phyloP scores from a whole-genome alignment of 2,888 invertebrate genomes.

The Drosophila setosimentum region DNA sequence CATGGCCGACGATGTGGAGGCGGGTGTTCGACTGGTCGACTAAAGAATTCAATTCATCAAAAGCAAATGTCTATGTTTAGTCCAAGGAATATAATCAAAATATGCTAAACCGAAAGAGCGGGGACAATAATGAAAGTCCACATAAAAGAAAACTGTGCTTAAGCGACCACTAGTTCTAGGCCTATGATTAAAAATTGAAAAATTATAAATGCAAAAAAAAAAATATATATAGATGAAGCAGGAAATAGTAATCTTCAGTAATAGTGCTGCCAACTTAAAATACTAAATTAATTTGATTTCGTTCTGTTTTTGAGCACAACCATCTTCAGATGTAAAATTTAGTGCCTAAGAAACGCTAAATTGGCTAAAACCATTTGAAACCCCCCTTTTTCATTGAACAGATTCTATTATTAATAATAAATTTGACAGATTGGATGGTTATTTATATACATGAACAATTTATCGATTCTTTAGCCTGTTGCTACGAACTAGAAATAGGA shows the following conservation, averaged over 20 bases:
- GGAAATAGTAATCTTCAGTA: neutral
- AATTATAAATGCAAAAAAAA: constrained; percentile 7
- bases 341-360: neutral
- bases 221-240: neutral
- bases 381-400: neutral
- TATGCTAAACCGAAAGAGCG: neutral
- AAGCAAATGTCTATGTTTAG: constrained; percentile 10
- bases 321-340: too few relatives aligned
- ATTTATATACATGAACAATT: neutral
- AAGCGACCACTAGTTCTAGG: constrained; percentile 27
- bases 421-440: neutral
- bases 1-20: constrained; percentile 67
- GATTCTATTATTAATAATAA: neutral
- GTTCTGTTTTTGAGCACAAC: neutral
- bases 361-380: neutral
- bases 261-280: constrained; percentile 37
- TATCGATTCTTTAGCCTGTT: neutral
- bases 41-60: constrained; percentile 28
- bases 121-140: constrained; percentile 1
- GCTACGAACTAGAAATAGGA: neutral
- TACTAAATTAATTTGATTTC: neutral
- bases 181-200: constrained; percentile 7
- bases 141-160: constrained; percentile 2
- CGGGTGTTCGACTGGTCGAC: constrained; percentile 64
- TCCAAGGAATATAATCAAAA: constrained; percentile 48